Percentiles rank a stretch among this genome's conserved stretches.
These are phyloP conservation scores for Aurelia aurita complex sp. Pacific DNA, from an alignment of 30 jellyfish, hydroid and myxozoan species.

Conservation along the genomic window DNA sequence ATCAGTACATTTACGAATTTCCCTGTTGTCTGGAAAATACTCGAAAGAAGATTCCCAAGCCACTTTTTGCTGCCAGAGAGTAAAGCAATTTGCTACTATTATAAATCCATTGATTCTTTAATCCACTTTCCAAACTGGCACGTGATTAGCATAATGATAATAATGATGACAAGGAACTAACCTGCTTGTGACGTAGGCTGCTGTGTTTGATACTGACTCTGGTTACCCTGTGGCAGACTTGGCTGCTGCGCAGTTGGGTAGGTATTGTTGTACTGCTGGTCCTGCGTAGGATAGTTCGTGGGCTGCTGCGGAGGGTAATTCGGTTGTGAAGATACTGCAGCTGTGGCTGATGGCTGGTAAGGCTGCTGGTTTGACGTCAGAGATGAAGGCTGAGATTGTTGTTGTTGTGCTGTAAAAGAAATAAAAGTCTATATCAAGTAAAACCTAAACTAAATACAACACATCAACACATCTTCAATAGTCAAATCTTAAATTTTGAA, in stretches of 20 bases:
- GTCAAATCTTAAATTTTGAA: too few species aligned
- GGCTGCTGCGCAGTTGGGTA: conserved; percentile 25
- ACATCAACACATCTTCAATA: too few species aligned
- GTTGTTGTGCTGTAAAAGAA: conserved; percentile 17
- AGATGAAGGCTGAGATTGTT: conserved; percentile 38
- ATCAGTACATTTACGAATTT: too few species aligned
- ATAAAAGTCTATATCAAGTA: neutral
- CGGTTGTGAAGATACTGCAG: conserved; percentile 37
- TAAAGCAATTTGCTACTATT: too few species aligned
- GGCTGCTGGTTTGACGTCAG: conserved; percentile 29
- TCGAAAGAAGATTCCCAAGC: too few species aligned
- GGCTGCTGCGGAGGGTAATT: conserved; percentile 29
- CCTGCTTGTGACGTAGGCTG: conserved; percentile 6
- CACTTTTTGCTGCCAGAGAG: too few species aligned
- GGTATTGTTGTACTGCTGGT: neutral
- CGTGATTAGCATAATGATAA: too few species aligned
- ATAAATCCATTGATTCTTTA: too few species aligned
- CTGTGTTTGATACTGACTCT: conserved; percentile 2
- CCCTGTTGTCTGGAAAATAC: too few species aligned
- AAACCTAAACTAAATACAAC: neutral
- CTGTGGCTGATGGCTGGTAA: conserved; percentile 45
- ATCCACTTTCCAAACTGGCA: too few species aligned
- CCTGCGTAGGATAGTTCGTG: conserved; percentile 1
- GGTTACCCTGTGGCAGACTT: neutral
- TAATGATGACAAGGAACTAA: neutral